Evolutionary conservation across 2,888 invertebrate species (phyloP), one percentile per base, ranked within the genome.

Genomic region (Coremacera marginata): DNA sequence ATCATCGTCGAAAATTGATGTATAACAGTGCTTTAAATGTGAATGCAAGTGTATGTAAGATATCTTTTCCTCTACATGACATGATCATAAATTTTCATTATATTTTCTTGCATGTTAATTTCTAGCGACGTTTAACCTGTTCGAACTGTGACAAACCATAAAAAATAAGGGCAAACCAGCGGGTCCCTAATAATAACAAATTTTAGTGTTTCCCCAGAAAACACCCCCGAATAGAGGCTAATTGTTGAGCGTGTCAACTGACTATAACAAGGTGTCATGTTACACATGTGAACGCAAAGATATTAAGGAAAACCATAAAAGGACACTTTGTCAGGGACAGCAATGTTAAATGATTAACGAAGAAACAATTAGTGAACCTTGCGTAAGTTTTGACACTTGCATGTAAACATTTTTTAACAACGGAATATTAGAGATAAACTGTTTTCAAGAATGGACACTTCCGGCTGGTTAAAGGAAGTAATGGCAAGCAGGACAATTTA

Each of bases 261-360:
- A 63, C 80, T 76, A 85, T 83, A 84, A 84, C 84, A 86, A 81
- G 86, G 86, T 86, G 85, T 86, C 84, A 81, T 82, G 83, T 86
- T 86, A 85, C 86, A 86, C 87, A 86, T 85, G 83, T 86, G 86
- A 83, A 71, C 67, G 70, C 37, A n/a, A 44, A 65, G 37, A 65
- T 44, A 19, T 70, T 63, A 68, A 68, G 75, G 70, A 62, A 67
- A 76, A 9, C 19, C 16, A 52, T 16, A 22, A 60, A 60, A 60
- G 25, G 57, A 60, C 44, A 60, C 70, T 55, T 34, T 19, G 14
- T 27, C 5, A 14, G 27, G 5, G 16, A 34, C 34, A 44, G 68
- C 57, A n/a, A 67, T 77, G 79, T 83, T 86, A 86, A 87, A 86
- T 86, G 84, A 85, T 85, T 81, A 83, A 82, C 81, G 85, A 84